A percentile compares a stretch with the other conserved stretches of the same genome.
These are phyloP conservation scores for Coluber constrictor DNA, from an alignment of 2,797 vertebrate genomes.

Conservation along the genomic window DNA sequence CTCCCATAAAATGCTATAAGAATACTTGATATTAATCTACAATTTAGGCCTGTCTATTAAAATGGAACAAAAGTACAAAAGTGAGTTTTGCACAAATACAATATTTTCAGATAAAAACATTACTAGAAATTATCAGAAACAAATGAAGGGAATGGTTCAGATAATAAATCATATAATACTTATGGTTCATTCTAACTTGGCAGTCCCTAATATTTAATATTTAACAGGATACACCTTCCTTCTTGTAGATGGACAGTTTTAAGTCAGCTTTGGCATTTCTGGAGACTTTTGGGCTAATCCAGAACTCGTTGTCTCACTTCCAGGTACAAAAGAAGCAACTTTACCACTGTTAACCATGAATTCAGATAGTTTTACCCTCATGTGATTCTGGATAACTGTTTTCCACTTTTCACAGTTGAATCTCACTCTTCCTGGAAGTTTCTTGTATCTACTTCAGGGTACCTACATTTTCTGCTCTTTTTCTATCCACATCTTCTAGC, in stretches of 20 bases:
- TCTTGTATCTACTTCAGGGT: not conserved
- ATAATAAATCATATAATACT: not conserved
- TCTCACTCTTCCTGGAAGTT: not conserved
- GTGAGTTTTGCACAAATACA: not conserved
- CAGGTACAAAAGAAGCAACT: not conserved
- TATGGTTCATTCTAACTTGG: not conserved
- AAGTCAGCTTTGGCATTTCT: not conserved
- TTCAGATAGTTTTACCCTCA: not conserved
- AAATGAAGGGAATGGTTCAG: not conserved
- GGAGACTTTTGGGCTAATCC: not conserved
- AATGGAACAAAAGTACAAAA: not conserved
- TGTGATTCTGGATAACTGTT: not conserved
- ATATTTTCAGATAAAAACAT: not conserved
- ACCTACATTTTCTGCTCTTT: not conserved
- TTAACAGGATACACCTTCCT: not conserved
- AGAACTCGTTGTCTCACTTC: not conserved
- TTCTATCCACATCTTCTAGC: not conserved
- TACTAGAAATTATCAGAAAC: not conserved
- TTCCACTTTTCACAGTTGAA: not conserved
- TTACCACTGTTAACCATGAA: not conserved
- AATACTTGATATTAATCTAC: not conserved
- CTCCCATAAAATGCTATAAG: not conserved
- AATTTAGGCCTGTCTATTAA: not conserved
- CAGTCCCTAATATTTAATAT: not conserved
- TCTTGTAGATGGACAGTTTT: not conserved